Conservation (phyloP, 2,113 vertebrate species). For the Leptocoma aspasia region DNA sequence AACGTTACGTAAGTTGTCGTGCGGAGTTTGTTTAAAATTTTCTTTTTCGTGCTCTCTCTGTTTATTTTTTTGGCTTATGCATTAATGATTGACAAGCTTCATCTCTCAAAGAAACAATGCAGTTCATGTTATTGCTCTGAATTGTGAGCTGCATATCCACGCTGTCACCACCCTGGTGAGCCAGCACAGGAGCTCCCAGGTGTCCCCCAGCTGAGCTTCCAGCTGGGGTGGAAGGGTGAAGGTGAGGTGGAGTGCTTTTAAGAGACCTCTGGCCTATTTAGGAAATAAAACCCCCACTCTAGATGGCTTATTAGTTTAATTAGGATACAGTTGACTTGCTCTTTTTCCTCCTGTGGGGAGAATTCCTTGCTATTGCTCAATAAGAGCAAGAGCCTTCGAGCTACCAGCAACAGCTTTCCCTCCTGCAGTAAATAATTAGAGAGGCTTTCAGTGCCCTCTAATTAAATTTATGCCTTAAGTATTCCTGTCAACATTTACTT, state of each 20-base stretch:
- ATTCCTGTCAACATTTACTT: not conserved
- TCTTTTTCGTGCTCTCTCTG: not conserved
- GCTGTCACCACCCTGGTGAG: not conserved
- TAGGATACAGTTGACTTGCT: not conserved
- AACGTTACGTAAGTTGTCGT: not conserved
- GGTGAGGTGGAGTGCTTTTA: not conserved
- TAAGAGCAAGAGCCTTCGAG: not conserved
- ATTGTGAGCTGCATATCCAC: not conserved
- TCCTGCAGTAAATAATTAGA: conserved; percentile 14
- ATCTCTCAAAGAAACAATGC: not conserved
- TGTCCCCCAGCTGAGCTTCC: not conserved
- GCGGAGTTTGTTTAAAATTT: not conserved
- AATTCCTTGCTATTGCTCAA: not conserved
- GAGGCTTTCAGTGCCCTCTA: not conserved
- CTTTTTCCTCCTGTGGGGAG: not conserved
- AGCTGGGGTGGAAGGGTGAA: not conserved
- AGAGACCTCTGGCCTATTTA: not conserved
- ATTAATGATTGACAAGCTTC: not conserved
- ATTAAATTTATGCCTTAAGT: conserved; percentile 20
- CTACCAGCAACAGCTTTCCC: not conserved
- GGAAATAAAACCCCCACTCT: not conserved
- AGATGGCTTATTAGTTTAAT: not conserved
- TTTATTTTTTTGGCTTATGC: not conserved
- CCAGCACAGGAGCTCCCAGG: not conserved
- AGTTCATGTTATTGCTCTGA: not conserved